These are phyloP conservation scores for Nemotelus nigrinus DNA, from an alignment of 2,888 invertebrate genomes.

Conservation along the genomic window DNA sequence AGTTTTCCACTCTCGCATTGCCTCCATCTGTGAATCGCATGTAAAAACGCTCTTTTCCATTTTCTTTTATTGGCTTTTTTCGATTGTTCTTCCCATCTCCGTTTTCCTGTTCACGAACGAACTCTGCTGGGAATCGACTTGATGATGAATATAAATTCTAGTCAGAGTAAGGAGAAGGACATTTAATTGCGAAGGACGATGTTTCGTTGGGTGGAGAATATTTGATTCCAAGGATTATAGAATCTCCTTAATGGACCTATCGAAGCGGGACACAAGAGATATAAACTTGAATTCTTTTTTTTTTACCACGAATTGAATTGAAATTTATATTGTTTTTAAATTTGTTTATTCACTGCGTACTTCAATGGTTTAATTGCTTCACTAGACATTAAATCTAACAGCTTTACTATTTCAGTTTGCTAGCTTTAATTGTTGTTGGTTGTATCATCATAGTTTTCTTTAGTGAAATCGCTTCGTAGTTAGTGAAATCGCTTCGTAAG, in stretches of 20 bases:
- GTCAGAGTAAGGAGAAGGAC: constrained; percentile 19
- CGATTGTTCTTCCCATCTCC: constrained; percentile 13
- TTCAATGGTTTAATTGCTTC: too few relatives aligned
- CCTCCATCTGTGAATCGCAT: constrained; percentile 17
- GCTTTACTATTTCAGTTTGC: too few relatives aligned
- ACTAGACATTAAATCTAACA: too few relatives aligned
- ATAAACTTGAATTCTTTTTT: not conserved
- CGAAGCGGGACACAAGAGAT: not conserved
- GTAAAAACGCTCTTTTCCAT: constrained; percentile 37
- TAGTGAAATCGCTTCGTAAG: too few relatives aligned
- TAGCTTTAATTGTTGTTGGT: too few relatives aligned
- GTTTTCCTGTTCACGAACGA: constrained; percentile 16
- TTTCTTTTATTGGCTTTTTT: constrained; percentile 28
- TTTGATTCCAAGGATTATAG: constrained; percentile 38
- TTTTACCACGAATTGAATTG: too few relatives aligned
- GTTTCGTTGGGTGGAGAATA: constrained; percentile 26
- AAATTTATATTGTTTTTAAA: too few relatives aligned
- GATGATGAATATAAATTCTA: constrained; percentile 41
- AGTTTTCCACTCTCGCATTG: constrained; percentile 1
- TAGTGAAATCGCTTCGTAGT: too few relatives aligned
- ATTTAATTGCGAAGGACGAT: constrained; percentile 41
- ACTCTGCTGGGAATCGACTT: constrained; percentile 34
- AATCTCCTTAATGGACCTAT: constrained; percentile 27
- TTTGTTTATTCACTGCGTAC: too few relatives aligned
- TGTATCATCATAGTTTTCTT: too few relatives aligned